phyloP scores from a whole-genome alignment of 2,888 invertebrate species.

The Chesias legatella region DNA sequence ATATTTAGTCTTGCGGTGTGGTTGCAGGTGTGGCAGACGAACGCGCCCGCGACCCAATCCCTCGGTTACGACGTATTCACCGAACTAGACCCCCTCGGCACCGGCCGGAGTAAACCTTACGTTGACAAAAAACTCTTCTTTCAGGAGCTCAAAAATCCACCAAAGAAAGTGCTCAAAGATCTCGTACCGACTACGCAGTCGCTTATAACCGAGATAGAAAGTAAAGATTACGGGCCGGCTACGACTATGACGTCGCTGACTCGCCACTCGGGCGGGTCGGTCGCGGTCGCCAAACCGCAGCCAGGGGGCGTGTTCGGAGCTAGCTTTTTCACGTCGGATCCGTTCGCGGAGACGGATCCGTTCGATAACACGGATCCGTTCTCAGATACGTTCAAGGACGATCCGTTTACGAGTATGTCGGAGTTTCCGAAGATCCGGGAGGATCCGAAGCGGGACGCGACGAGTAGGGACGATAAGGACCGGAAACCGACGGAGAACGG shows the following conservation, averaged over 20 bases:
- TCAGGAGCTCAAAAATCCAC: conserved; percentile 96
- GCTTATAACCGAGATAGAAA: conserved; percentile 58
- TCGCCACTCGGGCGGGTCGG: conserved; percentile 73
- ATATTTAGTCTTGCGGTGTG: conserved; percentile 52
- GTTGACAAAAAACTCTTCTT: conserved; percentile 98
- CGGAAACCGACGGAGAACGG: conserved; percentile 41
- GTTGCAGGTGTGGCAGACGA: conserved; percentile 70
- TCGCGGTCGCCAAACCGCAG: conserved; percentile 61
- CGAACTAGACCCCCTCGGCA: conserved; percentile 95
- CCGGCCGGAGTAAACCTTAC: conserved; percentile 94
- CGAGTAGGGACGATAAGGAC: conserved; percentile 39
- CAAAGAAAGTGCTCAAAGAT: conserved; percentile 95
- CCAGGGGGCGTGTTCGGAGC: conserved; percentile 44
- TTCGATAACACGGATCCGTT: conserved; percentile 86
- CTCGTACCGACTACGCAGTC: conserved; percentile 79
- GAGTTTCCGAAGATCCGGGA: conserved; percentile 57
- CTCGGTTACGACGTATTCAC: conserved; percentile 91
- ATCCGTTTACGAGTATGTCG: conserved; percentile 79
- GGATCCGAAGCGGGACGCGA: conserved; percentile 51
- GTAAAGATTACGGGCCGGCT: conserved; percentile 62
- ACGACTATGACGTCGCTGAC: conserved; percentile 73
- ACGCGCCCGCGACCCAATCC: conserved; percentile 57
- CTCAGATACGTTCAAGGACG: conserved; percentile 81
- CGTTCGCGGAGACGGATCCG: conserved; percentile 85
- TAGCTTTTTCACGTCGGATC: conserved; percentile 77